phyloP scores from a whole-genome alignment of 2,888 invertebrate species.

The Chelonus formosanus region DNA sequence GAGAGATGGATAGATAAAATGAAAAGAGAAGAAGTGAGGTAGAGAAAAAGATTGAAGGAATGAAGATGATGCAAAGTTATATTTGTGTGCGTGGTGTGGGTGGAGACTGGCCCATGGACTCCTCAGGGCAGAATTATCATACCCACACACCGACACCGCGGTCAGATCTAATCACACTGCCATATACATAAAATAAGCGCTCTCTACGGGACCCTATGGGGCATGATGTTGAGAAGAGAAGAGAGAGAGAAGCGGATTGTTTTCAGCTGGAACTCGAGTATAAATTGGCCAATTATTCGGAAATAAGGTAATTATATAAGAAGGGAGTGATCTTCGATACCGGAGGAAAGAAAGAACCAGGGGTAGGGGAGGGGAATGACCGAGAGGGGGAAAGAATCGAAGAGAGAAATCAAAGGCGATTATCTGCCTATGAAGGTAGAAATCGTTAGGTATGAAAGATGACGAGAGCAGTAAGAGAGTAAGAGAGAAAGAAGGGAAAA shows the following conservation, averaged over 20 bases:
- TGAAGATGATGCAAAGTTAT: constrained; percentile 35
- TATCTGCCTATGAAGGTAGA: constrained; percentile 63
- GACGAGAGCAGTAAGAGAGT: constrained; percentile 9
- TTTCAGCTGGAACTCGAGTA: constrained; percentile 65
- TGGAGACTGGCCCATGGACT: constrained; percentile 60
- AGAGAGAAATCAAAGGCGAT: constrained; percentile 65
- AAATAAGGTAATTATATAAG: constrained; percentile 65
- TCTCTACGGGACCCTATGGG: constrained; percentile 61
- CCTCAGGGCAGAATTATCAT: constrained; percentile 65
- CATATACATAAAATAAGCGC: constrained; percentile 65
- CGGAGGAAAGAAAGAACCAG: constrained; percentile 47
- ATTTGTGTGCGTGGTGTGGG: constrained; percentile 59
- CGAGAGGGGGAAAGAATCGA: constrained; percentile 55
- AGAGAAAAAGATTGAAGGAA: constrained; percentile 28
- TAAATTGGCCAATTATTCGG: constrained; percentile 65
- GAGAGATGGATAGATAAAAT: constrained; percentile 9
- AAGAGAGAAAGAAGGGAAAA: constrained; percentile 24
- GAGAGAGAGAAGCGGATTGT: constrained; percentile 60
- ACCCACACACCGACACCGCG: constrained; percentile 56
- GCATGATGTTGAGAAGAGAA: constrained; percentile 48
- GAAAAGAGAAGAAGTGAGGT: constrained; percentile 21
- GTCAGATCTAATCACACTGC: constrained; percentile 65
- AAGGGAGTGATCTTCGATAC: constrained; percentile 64
- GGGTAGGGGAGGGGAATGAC: constrained; percentile 33
- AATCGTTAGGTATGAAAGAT: constrained; percentile 50